phyloP scores from a whole-genome alignment of 1,140 invertebrate genomes.

The Zaprionus ornatus region DNA sequence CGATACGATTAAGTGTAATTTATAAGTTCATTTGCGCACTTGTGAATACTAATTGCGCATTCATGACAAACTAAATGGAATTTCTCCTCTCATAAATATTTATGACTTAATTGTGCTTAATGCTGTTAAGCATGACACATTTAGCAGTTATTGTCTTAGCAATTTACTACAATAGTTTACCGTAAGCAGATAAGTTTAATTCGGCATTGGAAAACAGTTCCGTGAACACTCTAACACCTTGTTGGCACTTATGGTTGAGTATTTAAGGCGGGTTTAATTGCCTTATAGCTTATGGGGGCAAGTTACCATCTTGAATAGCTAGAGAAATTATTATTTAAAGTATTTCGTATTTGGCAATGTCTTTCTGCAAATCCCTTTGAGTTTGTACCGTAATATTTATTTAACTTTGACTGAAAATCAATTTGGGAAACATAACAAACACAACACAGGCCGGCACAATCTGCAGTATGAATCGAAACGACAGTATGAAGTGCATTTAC shows the following conservation, averaged over 20 bases:
- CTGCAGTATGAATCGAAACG: background rate
- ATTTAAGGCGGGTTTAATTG: background rate
- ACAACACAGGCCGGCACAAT: background rate
- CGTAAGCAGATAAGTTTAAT: background rate
- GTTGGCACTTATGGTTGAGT: background rate
- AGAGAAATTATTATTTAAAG: no score
- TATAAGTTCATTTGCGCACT: constrained; percentile 1
- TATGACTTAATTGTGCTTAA: constrained; percentile 4
- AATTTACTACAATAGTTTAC: background rate
- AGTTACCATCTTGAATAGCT: background rate
- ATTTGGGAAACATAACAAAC: background rate
- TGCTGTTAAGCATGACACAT: background rate
- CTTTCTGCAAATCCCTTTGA: background rate
- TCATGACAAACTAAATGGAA: background rate
- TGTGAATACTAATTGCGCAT: background rate
- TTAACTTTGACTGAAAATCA: background rate
- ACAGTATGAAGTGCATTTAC: background rate
- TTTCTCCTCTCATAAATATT: background rate
- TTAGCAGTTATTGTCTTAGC: background rate
- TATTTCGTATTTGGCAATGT: background rate
- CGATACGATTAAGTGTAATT: background rate
- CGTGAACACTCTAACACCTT: background rate
- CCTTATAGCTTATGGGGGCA: background rate
- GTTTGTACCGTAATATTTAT: background rate
- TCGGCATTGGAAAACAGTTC: background rate